Conservation (phyloP, 2,797 vertebrate genomes). For the Protonibea diacanthus region DNA sequence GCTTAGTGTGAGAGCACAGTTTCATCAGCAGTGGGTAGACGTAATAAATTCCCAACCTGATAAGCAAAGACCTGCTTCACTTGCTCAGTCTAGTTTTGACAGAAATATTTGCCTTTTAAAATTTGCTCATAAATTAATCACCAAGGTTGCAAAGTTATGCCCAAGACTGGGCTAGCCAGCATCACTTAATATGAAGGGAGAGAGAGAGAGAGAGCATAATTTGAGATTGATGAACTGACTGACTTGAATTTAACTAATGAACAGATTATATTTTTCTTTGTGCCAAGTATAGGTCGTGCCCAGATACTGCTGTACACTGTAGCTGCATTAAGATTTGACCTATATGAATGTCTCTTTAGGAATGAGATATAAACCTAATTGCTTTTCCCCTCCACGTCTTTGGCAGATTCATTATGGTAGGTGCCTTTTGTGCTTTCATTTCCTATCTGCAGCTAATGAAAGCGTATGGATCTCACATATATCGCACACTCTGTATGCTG, state of each 20-base stretch:
- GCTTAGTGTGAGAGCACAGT: background rate
- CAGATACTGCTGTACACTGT: constrained; percentile 3
- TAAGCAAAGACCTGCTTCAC: constrained; percentile 25
- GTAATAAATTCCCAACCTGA: constrained; percentile 9
- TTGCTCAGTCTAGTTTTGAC: constrained; percentile 9
- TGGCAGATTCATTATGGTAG: constrained; percentile 12
- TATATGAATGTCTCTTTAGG: constrained; percentile 16
- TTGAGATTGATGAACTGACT: constrained; percentile 20
- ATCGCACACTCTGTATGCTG: background rate
- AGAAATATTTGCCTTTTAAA: constrained; percentile 42
- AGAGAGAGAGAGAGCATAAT: constrained; percentile 12
- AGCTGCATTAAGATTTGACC: constrained; percentile 9
- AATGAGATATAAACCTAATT: constrained; percentile 32
- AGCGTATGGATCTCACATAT: background rate
- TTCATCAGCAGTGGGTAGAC: constrained; percentile 34
- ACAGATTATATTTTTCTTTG: constrained; percentile 5
- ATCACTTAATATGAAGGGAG: constrained; percentile 13
- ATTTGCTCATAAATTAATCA: constrained; percentile 42
- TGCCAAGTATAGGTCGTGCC: background rate
- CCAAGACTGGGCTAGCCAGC: background rate
- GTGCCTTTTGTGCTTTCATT: constrained; percentile 36
- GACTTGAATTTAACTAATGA: constrained; percentile 34
- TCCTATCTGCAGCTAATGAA: constrained; percentile 39
- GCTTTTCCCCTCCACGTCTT: constrained; percentile 19
- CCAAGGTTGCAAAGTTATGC: constrained; percentile 26